A percentile compares a stretch with the other conserved stretches of the same genome.
Conservation (phyloP, 2,888 invertebrate genomes). For the Harpagoxenus sublaevis region DNA sequence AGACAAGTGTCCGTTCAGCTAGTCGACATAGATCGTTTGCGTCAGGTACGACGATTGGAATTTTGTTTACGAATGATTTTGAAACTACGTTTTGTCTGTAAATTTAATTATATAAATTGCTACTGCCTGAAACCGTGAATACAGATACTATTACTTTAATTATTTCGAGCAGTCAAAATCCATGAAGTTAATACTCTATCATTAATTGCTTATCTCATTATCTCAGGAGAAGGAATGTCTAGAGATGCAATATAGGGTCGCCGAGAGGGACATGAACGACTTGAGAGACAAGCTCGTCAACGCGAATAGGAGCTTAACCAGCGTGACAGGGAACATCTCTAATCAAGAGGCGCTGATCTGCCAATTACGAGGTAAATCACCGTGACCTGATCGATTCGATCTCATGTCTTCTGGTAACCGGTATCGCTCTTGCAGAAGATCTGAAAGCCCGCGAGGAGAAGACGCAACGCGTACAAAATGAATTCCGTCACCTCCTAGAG, state of each 20-base stretch:
- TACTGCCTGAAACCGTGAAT: not conserved
- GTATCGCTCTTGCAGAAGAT: conserved; percentile 88
- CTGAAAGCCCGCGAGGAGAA: conserved; percentile 91
- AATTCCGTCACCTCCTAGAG: conserved; percentile 91
- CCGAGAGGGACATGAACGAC: conserved; percentile 92
- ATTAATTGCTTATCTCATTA: conserved; percentile 1
- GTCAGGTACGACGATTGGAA: conserved; percentile 87
- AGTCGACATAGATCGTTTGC: conserved; percentile 90
- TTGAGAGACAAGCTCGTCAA: conserved; percentile 89
- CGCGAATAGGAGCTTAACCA: conserved; percentile 89
- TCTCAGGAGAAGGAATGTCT: conserved; percentile 91
- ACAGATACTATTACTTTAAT: not conserved
- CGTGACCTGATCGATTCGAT: not conserved
- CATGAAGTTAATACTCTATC: not conserved
- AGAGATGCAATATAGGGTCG: conserved; percentile 91
- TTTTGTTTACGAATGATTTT: not conserved
- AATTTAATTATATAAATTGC: not conserved
- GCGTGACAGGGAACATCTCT: conserved; percentile 90
- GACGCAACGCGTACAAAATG: conserved; percentile 89
- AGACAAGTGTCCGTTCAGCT: conserved; percentile 91
- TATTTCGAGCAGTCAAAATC: not conserved
- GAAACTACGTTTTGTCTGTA: not conserved
- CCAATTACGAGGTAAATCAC: conserved; percentile 89
- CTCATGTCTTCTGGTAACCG: not conserved
- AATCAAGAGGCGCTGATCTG: conserved; percentile 90